These are phyloP conservation scores for Cherax quadricarinatus DNA, from an alignment of 1,140 invertebrate genomes.

Conservation along the genomic window DNA sequence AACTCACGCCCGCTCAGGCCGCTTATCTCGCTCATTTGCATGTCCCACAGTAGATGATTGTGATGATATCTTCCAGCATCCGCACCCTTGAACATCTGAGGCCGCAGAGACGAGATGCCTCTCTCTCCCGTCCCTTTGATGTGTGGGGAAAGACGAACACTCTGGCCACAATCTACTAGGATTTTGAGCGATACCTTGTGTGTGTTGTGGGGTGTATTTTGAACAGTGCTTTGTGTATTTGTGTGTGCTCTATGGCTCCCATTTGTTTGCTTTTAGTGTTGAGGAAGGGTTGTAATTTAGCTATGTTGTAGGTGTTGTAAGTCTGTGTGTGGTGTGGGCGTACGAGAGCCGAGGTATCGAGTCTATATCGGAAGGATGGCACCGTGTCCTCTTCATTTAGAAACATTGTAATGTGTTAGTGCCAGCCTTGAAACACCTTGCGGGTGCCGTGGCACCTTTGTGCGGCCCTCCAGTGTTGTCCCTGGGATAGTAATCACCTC, in stretches of 20 bases:
- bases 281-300: no score
- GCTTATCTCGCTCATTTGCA: slow-evolving; percentile 63
- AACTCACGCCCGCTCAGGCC: slow-evolving; percentile 48
- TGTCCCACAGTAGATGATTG: slow-evolving; percentile 66
- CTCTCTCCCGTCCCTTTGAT: slow-evolving; percentile 18
- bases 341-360: neutral
- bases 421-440: neutral
- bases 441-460: slow-evolving; percentile 28
- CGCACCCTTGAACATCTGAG: slow-evolving; percentile 57
- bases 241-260: no score
- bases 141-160: neutral
- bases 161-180: neutral
- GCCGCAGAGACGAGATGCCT: slow-evolving; percentile 37
- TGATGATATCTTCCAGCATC: slow-evolving; percentile 67
- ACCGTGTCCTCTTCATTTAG: slow-evolving; percentile 29
- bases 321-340: no score
- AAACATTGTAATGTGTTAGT: slow-evolving; percentile 8
- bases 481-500: slow-evolving; percentile 41
- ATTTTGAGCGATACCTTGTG: slow-evolving; percentile 22
- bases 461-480: slow-evolving; percentile 8
- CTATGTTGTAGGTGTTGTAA: no score
- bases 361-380: no score
- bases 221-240: no score
- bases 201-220: neutral
- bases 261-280: no score